phyloP scores from a whole-genome alignment of 2,888 invertebrate genomes.

The Copidosoma aretas region DNA sequence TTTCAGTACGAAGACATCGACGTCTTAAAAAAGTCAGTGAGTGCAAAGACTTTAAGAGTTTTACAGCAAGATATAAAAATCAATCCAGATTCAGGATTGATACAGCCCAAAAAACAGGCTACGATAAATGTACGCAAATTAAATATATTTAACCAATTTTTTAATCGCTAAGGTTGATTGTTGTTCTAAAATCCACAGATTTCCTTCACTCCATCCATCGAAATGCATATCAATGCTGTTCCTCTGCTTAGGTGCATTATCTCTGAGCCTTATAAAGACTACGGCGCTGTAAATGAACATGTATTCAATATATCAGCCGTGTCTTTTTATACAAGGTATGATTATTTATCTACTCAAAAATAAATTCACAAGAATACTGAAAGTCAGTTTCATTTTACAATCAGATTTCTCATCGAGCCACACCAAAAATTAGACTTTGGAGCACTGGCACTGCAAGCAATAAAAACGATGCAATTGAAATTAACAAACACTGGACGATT shows the following conservation, averaged over 20 bases:
- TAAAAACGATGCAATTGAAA: slow-evolving; percentile 65
- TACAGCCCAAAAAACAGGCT: slow-evolving; percentile 44
- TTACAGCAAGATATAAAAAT: slow-evolving; percentile 47
- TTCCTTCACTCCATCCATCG: slow-evolving; percentile 22
- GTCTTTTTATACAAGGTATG: slow-evolving; percentile 30
- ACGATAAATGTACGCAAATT: slow-evolving; percentile 43
- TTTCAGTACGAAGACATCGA: slow-evolving; percentile 43
- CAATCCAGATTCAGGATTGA: slow-evolving; percentile 46
- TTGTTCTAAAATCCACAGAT: slow-evolving; percentile 16
- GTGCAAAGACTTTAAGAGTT: slow-evolving; percentile 36
- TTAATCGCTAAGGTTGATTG: not conserved
- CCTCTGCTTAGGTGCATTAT: slow-evolving; percentile 19
- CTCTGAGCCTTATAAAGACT: slow-evolving; percentile 25
- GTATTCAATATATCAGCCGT: slow-evolving; percentile 18
- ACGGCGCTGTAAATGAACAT: slow-evolving; percentile 12
- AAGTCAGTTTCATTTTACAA: not conserved
- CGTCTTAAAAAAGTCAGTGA: slow-evolving; percentile 24
- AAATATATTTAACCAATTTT: not conserved
- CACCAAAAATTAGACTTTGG: slow-evolving; percentile 69
- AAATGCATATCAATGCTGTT: slow-evolving; percentile 20
- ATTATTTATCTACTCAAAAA: not conserved
- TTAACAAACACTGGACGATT: slow-evolving; percentile 70
- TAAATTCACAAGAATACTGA: not conserved
- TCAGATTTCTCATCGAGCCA: slow-evolving; percentile 63
- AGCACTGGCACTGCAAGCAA: slow-evolving; percentile 65